phyloP scores from a whole-genome alignment of 1,140 invertebrate species.

The Drosophila guanche region DNA sequence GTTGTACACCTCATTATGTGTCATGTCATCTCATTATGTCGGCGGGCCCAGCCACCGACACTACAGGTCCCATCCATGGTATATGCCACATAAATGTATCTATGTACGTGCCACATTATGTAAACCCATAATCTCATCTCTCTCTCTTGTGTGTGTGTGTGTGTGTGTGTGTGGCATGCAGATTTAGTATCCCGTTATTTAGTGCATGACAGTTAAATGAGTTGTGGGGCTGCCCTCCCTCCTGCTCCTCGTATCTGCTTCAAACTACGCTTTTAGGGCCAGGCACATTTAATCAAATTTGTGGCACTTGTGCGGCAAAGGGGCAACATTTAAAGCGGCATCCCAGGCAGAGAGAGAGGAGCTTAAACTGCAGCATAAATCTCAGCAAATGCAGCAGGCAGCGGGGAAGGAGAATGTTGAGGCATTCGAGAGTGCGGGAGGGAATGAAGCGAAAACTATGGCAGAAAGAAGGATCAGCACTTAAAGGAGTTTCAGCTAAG shows the following conservation, averaged over 20 bases:
- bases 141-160: slow-evolving; percentile 5
- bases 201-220: slow-evolving; percentile 81
- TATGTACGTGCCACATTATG: slow-evolving; percentile 46
- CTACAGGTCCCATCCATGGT: not conserved
- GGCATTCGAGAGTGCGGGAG: no score
- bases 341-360: not conserved
- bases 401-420: no score
- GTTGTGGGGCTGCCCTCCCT: slow-evolving; percentile 52
- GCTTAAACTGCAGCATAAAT: slow-evolving; percentile 30
- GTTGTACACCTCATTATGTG: slow-evolving; percentile 71
- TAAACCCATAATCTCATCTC: slow-evolving; percentile 54
- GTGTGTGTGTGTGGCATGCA: slow-evolving; percentile 37
- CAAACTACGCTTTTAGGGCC: slow-evolving; percentile 27
- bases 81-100: slow-evolving; percentile 13
- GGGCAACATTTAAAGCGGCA: slow-evolving; percentile 31
- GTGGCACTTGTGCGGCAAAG: no score
- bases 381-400: no score
- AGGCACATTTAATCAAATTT: slow-evolving; percentile 65
- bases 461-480: no score
- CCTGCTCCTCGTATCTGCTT: slow-evolving; percentile 15
- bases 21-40: slow-evolving; percentile 79
- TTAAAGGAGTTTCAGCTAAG: no score
- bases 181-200: slow-evolving; percentile 75
- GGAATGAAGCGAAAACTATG: no score
- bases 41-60: slow-evolving; percentile 27